Percentiles rank a stretch among this genome's conserved stretches.
Conservation (phyloP, 2,888 invertebrate genomes). For the Xiphydria camelus region DNA sequence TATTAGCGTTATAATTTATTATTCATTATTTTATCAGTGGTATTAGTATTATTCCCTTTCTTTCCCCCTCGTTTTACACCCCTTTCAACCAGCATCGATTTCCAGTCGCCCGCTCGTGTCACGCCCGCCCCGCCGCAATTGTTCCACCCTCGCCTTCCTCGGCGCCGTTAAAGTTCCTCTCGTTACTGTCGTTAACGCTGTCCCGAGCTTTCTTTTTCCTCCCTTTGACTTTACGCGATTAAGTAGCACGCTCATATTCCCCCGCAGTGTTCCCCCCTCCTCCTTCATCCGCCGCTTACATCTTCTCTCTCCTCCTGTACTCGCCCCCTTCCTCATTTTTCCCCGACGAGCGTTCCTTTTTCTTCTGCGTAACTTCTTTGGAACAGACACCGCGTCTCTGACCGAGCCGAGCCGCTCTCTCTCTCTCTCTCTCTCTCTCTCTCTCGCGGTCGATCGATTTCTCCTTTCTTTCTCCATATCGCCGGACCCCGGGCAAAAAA, state of each 20-base stretch:
- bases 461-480: slow-evolving; percentile 28
- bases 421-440: no score
- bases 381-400: no score
- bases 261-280: not conserved
- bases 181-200: not conserved
- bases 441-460: not conserved
- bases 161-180: no score
- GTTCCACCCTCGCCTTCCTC: not conserved
- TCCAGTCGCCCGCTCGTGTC: not conserved
- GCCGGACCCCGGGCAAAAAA: no score
- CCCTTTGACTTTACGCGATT: not conserved
- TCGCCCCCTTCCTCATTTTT: not conserved
- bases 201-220: not conserved
- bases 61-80: no score
- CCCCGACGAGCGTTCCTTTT: no score
- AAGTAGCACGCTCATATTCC: not conserved
- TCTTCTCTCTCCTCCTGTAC: not conserved
- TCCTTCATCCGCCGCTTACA: not conserved
- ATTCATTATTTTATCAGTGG: not conserved
- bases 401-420: no score
- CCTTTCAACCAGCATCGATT: no score
- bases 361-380: no score
- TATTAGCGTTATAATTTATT: not conserved
- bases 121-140: not conserved
- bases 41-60: not conserved